Conservation (phyloP, 1,140 invertebrate species). For the Colletes gigas region DNA sequence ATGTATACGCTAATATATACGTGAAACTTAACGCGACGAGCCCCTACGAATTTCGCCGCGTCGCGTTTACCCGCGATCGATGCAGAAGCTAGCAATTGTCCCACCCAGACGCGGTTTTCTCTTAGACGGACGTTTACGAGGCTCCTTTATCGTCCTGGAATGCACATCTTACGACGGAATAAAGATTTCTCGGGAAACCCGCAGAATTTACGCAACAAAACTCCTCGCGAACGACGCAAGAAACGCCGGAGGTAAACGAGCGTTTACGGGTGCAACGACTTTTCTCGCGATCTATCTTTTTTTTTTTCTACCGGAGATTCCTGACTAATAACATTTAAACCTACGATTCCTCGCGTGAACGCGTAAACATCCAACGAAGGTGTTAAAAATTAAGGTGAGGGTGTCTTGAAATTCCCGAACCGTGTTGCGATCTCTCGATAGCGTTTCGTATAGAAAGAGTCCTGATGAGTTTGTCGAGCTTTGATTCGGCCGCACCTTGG, state of each 20-base stretch:
- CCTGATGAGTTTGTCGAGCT: too few species aligned
- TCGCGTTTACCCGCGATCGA: background rate
- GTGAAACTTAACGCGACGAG: background rate
- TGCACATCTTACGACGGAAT: background rate
- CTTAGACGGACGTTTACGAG: constrained; percentile 10
- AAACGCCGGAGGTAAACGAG: background rate
- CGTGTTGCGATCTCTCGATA: too few species aligned
- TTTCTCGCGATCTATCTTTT: too few species aligned
- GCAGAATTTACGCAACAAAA: constrained; percentile 1
- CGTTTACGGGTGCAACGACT: background rate
- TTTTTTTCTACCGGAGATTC: too few species aligned
- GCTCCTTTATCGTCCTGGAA: background rate
- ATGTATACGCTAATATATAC: too few species aligned
- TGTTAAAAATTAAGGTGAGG: too few species aligned
- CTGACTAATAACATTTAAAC: too few species aligned
- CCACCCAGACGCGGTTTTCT: background rate
- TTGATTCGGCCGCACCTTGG: background rate
- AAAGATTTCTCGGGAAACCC: constrained; percentile 8
- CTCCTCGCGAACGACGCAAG: background rate
- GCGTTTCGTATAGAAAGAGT: too few species aligned
- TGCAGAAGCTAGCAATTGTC: background rate
- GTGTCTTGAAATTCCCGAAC: too few species aligned
- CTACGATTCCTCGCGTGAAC: too few species aligned
- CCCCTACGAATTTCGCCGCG: too few species aligned
- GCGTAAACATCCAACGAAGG: too few species aligned